These are phyloP conservation scores for Acrossocheilus fasciatus DNA, from an alignment of 2,797 vertebrate species.

Conservation along the genomic window DNA sequence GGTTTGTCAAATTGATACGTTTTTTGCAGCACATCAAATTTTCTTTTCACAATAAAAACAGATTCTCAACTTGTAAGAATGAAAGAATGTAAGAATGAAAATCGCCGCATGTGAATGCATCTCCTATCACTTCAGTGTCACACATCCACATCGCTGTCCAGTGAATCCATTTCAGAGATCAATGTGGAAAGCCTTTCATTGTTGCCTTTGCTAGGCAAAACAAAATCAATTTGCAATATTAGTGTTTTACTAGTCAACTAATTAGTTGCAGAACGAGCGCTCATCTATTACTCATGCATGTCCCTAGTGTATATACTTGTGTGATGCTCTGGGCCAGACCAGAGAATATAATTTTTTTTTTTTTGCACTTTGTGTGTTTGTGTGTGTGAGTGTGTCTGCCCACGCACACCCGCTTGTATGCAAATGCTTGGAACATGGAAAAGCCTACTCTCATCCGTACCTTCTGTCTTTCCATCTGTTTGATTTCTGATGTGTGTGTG, in stretches of 20 bases:
- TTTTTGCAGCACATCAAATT: background rate
- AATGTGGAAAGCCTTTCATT: background rate
- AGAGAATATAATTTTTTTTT: background rate
- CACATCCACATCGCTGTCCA: background rate
- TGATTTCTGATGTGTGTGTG: conserved; percentile 45
- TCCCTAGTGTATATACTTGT: background rate
- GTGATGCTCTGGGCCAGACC: conserved; percentile 16
- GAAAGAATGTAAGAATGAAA: background rate
- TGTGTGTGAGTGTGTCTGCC: conserved; percentile 11
- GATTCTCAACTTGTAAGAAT: background rate
- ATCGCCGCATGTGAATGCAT: background rate
- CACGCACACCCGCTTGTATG: conserved; percentile 46
- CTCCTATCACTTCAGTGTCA: background rate
- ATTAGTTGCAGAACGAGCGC: background rate
- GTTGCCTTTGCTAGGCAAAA: background rate
- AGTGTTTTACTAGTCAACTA: conserved; percentile 7
- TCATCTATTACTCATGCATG: background rate
- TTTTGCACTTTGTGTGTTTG: conserved; percentile 26
- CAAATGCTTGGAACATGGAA: conserved; percentile 49
- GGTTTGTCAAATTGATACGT: conserved; percentile 4
- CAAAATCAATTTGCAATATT: background rate
- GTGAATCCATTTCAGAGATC: background rate
- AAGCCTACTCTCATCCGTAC: conserved; percentile 65
- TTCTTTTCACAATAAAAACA: background rate
- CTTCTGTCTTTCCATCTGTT: conserved; percentile 78